These are phyloP conservation scores for Natator depressus DNA, from an alignment of 2,113 vertebrate species.

Conservation along the genomic window DNA sequence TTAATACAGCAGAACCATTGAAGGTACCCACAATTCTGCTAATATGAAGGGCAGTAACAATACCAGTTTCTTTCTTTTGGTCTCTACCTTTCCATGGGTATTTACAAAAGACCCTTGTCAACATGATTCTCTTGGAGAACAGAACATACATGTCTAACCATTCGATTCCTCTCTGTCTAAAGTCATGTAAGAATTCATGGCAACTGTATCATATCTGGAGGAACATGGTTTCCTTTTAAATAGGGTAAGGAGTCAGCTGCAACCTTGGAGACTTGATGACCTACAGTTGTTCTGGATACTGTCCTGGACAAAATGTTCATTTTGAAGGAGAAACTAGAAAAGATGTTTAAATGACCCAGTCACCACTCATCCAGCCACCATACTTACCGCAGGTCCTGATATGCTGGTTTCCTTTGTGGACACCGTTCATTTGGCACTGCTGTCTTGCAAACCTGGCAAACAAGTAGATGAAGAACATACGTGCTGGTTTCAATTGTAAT, in stretches of 20 bases:
- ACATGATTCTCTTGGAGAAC: neutral
- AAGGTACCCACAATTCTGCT: neutral
- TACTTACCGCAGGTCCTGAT: neutral
- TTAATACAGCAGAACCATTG: neutral
- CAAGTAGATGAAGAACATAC: neutral
- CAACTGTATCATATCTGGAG: neutral
- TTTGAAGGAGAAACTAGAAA: neutral
- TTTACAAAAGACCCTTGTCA: neutral
- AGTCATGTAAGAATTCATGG: neutral
- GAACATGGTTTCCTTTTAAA: neutral
- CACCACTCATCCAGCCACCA: neutral
- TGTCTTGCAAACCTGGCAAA: neutral
- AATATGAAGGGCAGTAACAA: neutral
- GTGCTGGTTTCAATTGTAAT: neutral
- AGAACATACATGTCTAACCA: neutral
- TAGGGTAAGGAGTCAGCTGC: neutral
- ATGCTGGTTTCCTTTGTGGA: neutral
- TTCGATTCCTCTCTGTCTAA: neutral
- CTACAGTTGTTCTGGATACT: neutral
- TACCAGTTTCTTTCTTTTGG: neutral
- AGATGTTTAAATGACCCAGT: neutral
- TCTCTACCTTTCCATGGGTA: neutral
- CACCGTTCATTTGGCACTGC: neutral
- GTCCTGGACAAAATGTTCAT: neutral
- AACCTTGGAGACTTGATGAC: neutral